Conservation (phyloP, 2,888 invertebrate species). For the Acrobeloides nanus region DNA sequence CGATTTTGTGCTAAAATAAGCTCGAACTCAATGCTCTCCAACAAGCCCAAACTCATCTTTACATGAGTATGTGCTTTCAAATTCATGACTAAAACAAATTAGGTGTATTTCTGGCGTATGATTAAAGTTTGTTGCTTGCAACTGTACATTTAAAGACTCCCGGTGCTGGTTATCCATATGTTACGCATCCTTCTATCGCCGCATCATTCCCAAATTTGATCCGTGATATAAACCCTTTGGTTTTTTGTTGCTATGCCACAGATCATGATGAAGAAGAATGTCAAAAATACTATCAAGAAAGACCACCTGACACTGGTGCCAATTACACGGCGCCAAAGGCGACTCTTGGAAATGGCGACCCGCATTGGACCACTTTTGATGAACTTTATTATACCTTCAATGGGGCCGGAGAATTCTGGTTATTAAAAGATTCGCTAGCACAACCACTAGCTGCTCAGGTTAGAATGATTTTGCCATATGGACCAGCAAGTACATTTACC, state of each 20-base stretch:
- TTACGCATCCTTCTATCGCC: conserved; percentile 1
- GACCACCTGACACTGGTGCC: not conserved
- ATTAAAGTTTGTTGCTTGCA: too few species aligned
- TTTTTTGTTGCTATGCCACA: not conserved
- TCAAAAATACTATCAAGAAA: not conserved
- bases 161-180: not conserved
- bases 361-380: conserved; percentile 2
- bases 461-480: not conserved
- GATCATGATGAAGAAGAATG: not conserved
- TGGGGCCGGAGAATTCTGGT: conserved; percentile 4
- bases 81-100: too few species aligned
- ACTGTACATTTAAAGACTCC: too few species aligned
- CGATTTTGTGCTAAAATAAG: too few species aligned
- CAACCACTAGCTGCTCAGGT: not conserved
- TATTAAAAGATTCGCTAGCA: not conserved
- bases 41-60: too few species aligned
- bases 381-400: conserved; percentile 3
- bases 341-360: conserved; percentile 2
- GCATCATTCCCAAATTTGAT: not conserved
- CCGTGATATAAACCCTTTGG: not conserved
- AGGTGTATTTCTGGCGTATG: not conserved
- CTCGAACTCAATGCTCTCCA: too few species aligned
- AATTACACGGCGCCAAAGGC: not conserved
- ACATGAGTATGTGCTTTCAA: too few species aligned
- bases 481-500: not conserved